Percentiles rank a stretch among this genome's conserved stretches.
These are phyloP conservation scores for Anorthoa munda DNA, from an alignment of 2,888 invertebrate species.

Conservation along the genomic window DNA sequence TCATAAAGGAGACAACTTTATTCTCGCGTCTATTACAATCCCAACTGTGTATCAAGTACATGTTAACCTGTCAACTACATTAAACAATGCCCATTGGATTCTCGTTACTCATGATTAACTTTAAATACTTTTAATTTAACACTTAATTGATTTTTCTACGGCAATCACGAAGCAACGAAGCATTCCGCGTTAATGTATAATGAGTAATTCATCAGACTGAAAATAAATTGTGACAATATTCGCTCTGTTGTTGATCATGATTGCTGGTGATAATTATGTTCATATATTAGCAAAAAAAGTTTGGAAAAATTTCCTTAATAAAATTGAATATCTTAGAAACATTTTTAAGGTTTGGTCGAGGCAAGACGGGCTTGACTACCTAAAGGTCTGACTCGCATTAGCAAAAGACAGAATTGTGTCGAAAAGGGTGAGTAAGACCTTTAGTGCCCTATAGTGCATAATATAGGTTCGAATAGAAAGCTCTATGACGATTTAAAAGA, in stretches of 20 bases:
- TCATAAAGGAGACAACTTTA: background rate
- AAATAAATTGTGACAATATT: constrained; percentile 5
- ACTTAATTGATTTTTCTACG: constrained; percentile 25
- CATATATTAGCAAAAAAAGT: background rate
- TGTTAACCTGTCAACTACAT: constrained; percentile 8
- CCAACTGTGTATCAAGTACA: background rate
- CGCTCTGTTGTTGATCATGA: background rate
- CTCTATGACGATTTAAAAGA: background rate
- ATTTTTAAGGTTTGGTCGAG: too few species aligned
- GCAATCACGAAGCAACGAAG: constrained; percentile 15
- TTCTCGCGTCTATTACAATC: background rate
- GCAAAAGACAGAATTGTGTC: too few species aligned
- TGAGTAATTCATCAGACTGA: constrained; percentile 19
- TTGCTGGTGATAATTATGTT: constrained; percentile 1
- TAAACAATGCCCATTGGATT: constrained; percentile 20
- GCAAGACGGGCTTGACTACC: too few species aligned
- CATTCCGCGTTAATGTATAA: constrained; percentile 25
- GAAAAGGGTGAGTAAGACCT: too few species aligned
- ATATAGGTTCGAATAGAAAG: too few species aligned
- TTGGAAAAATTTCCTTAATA: background rate
- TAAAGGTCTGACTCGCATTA: too few species aligned
- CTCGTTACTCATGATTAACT: constrained; percentile 24
- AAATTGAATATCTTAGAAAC: background rate
- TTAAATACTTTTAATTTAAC: constrained; percentile 32
- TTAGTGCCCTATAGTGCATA: too few species aligned